Conservation (phyloP, 2,888 invertebrate species). For the Elysia crispata region DNA sequence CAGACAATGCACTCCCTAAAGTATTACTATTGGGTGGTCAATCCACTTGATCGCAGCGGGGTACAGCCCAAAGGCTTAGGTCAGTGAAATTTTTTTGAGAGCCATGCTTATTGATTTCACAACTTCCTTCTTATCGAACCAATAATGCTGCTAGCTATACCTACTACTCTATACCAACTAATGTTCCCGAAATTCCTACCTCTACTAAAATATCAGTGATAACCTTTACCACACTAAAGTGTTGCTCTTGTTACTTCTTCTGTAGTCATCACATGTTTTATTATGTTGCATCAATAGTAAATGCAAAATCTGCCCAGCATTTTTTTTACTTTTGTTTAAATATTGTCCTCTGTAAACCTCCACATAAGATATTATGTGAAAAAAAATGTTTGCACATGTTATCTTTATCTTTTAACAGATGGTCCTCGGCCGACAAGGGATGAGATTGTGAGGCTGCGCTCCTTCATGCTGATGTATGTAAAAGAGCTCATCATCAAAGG, state of each 20-base stretch:
- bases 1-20: constrained; percentile 99
- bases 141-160: background rate
- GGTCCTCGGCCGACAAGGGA: constrained; percentile 94
- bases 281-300: no score
- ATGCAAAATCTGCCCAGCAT: no score
- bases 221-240: no score
- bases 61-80: constrained; percentile 96
- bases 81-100: constrained; percentile 79
- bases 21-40: constrained; percentile 99
- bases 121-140: no score
- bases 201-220: no score
- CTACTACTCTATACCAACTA: background rate
- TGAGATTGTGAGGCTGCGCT: constrained; percentile 93
- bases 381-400: no score
- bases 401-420: constrained; percentile 81
- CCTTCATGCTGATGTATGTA: constrained; percentile 95
- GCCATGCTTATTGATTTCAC: background rate
- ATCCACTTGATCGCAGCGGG: constrained; percentile 95
- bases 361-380: no score
- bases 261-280: no score
- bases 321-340: no score
- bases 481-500: constrained; percentile 93
- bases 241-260: no score
- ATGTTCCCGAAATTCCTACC: no score
- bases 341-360: no score